Evolutionary conservation across 2,888 invertebrate species (phyloP), one percentile per base, ranked within the genome.

Genomic region (Eupithecia insigniata): DNA sequence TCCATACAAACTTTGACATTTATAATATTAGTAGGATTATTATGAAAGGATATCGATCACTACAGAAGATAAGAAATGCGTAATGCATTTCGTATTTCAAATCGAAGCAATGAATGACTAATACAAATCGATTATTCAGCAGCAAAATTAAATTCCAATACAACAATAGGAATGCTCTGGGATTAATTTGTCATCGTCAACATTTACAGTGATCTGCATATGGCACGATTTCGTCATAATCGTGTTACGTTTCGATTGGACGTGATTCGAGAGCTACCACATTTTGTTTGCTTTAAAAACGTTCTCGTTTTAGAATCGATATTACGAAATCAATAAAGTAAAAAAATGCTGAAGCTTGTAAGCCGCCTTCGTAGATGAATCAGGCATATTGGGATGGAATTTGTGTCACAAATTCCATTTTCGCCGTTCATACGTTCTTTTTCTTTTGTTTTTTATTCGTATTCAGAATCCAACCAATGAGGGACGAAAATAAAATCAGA

Each of bases 141-240:
- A n/a, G 60, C 32, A 12, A 64, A 65, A 73, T 75, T 69, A 75
- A 75, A 73, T 75, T 73, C 67, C 70, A 16, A 6, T 55, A 64
- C 28, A 64, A 73, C 72, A 73, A 75, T 69, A 71, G 70, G 64
- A 61, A 14, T 22, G 61, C 43, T 71, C 30, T 69, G 61, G 64
- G 62, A 71, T 67, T 71, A 39, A 62, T 67, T 72, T 73, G 64
- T 62, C 69, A 55, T 61, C 43, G 55, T 51, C 22, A 51, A 51
- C 51, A 26, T 51, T 4, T 46, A 46, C 46, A n/a, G n/a, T 10
- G 46, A 46, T 51, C 26, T 51, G 30, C 62, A 62, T 62, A 61
- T 61, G 43, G n/a, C 51, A 26, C 43, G 22, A 46, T 69, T 68
- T 34, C 10, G 3, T 10, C 51, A 51, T 51, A 51, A 51, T 22